phyloP scores from a whole-genome alignment of 2,888 invertebrate genomes.

The Brachyptera risi region DNA sequence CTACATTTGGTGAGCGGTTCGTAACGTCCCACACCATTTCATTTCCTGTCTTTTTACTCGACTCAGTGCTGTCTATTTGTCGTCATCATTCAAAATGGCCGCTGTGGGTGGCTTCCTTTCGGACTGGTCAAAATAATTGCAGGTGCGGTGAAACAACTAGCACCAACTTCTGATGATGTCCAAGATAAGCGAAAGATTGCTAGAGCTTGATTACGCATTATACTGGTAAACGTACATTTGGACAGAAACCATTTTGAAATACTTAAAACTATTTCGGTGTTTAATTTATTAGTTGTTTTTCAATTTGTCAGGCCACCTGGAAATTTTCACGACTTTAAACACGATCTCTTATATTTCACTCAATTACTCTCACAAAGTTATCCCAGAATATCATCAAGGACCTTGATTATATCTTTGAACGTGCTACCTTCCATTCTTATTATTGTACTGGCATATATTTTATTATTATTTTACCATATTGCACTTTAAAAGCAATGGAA shows the following conservation, averaged over 20 bases:
- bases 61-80: conserved; percentile 1
- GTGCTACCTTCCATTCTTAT: too few species aligned
- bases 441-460: too few species aligned
- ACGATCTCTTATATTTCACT: too few species aligned
- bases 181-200: background rate
- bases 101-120: conserved; percentile 3
- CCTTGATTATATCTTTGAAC: too few species aligned
- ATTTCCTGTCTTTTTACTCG: conserved; percentile 6
- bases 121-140: conserved; percentile 2
- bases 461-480: too few species aligned
- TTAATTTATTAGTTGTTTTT: conserved; percentile 4
- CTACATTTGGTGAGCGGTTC: background rate
- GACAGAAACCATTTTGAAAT: conserved; percentile 4
- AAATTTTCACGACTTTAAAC: background rate
- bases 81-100: conserved; percentile 2
- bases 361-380: too few species aligned
- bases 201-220: background rate
- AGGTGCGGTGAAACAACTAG: too few species aligned
- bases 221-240: too few species aligned
- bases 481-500: too few species aligned
- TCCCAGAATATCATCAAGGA: too few species aligned
- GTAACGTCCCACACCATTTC: background rate
- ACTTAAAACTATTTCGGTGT: background rate
- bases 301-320: background rate
- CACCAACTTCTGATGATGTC: background rate